phyloP scores from a whole-genome alignment of 2,797 vertebrate genomes.

The Scarus forsteni region DNA sequence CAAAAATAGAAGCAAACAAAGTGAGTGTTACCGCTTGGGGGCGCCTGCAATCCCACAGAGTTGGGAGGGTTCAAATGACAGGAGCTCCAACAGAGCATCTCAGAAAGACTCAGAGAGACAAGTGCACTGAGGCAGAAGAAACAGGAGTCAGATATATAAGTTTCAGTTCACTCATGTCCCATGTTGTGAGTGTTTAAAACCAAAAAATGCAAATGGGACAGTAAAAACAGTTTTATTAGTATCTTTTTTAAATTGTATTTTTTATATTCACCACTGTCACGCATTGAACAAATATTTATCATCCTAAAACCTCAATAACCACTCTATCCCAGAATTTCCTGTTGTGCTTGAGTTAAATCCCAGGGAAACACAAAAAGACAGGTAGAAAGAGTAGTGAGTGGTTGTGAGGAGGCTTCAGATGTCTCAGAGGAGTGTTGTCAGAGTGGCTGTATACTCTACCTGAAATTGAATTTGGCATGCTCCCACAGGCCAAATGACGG shows the following conservation, averaged over 20 bases:
- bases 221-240: constrained; percentile 3
- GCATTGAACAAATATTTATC: background rate
- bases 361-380: constrained; percentile 10
- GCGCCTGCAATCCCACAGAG: too few relatives aligned
- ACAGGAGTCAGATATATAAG: background rate
- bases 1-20: too few relatives aligned
- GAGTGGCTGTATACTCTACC: constrained; percentile 19
- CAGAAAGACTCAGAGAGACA: background rate
- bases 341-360: constrained; percentile 2
- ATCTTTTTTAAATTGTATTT: background rate
- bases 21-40: too few relatives aligned
- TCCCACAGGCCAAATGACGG: constrained; percentile 39
- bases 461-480: constrained; percentile 50
- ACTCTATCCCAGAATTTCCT: background rate
- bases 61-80: too few relatives aligned
- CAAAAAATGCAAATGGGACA: background rate
- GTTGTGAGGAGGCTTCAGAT: constrained; percentile 21
- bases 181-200: background rate
- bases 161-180: background rate
- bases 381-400: constrained; percentile 18
- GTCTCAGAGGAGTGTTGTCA: constrained; percentile 45
- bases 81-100: too few relatives aligned
- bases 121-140: constrained; percentile 5
- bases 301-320: background rate
- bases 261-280: background rate